phyloP scores from a whole-genome alignment of 2,113 vertebrate species.

The Acanthisitta chloris region DNA sequence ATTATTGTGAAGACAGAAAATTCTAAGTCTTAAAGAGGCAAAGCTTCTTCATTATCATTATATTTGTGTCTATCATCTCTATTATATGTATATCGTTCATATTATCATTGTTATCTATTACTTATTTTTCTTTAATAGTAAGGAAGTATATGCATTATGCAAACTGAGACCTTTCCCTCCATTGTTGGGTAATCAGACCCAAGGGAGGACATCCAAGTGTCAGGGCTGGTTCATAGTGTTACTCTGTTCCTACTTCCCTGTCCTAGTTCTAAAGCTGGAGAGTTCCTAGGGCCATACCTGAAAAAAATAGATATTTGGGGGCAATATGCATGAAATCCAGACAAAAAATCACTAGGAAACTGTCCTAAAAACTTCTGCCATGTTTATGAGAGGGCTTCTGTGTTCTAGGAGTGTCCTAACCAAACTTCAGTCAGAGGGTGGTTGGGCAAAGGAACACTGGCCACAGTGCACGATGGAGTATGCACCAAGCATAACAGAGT shows the following conservation, averaged over 20 bases:
- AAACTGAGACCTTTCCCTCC: neutral
- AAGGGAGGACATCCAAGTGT: neutral
- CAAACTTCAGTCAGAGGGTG: too few relatives aligned
- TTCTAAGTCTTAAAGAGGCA: neutral
- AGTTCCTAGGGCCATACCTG: neutral
- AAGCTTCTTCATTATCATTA: neutral
- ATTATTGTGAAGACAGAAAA: neutral
- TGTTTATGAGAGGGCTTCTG: neutral
- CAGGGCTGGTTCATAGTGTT: neutral
- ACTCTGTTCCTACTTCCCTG: neutral
- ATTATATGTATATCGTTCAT: neutral
- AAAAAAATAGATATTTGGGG: rapidly evolving
- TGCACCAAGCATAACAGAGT: neutral
- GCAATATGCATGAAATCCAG: neutral
- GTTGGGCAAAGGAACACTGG: neutral
- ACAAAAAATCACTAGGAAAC: neutral
- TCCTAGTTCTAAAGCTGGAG: neutral
- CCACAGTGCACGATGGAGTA: too few relatives aligned
- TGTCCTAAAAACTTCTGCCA: neutral
- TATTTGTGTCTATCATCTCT: neutral
- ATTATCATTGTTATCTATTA: neutral
- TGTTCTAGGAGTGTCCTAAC: neutral
- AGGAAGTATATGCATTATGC: neutral
- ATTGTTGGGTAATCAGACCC: neutral
- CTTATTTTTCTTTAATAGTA: neutral